Evolutionary conservation across 2,888 invertebrate species (phyloP), one percentile per base, ranked within the genome.

Genomic region (Taphrorychus bicolor): DNA sequence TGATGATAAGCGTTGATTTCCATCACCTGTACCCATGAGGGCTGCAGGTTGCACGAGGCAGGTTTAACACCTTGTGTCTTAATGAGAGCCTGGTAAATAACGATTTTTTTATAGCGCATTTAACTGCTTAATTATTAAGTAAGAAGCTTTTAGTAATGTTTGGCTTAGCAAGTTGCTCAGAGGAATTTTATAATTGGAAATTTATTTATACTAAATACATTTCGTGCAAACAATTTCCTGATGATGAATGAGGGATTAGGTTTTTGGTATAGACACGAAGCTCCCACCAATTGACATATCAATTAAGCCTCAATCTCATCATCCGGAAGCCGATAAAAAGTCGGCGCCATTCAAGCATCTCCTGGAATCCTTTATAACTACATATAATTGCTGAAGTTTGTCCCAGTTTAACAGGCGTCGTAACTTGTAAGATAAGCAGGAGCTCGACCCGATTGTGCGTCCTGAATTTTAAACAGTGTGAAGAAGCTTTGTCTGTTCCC

Each of bases 331-430:
- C 24, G 24, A 61, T 53, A 63, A 63, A 62, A 62, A 63, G 24
- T 57, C 56, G 56, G 19, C 56, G 32, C 49, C 64, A 17, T 58
- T 51, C 40, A 18, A 59, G 62, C 53, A 62, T 67, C 62, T 18
- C 58, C 40, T 40, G 67, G 62, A 62, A 62, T 62, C 67, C 67
- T 59, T 59, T 62, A 59, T 67, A 67, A 66, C 57, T 67, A 67
- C 67, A 58, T 62, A 67, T 67, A 67, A 67, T 67, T 67, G 67
- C 67, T 62, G 67, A 67, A 67, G 67, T 67, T 67, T 67, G 67
- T 57, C 61, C 61, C 48, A 67, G 67, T 67, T 67, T 52, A 67
- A 67, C 48, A 62, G 62, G 32, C 16, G 56, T 61, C 67, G 62
- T 67, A 67, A 67, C 62, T 67, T 67, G 62, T 67, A 62, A 67